Conservation (phyloP, 2,113 vertebrate genomes). For the Gymnobelideus leadbeateri region DNA sequence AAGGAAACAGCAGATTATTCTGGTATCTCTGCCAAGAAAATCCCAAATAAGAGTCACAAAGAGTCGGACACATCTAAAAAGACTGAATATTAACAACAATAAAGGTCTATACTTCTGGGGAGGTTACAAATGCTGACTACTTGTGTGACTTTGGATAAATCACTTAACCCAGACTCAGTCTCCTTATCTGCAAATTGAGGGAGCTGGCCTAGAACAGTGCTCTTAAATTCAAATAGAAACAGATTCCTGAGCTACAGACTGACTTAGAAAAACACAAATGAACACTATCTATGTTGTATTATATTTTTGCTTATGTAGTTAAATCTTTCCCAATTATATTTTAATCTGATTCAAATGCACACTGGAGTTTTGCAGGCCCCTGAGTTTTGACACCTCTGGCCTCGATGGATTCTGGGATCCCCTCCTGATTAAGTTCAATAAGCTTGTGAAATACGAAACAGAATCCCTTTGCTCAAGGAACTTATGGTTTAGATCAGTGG, state of each 20-base stretch:
- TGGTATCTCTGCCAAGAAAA: neutral
- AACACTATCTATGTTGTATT: neutral
- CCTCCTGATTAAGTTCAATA: neutral
- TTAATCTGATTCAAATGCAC: neutral
- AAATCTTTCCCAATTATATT: neutral
- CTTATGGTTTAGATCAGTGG: neutral
- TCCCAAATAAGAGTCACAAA: neutral
- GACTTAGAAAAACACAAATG: neutral
- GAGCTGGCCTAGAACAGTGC: neutral
- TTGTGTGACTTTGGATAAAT: neutral
- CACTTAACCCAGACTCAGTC: neutral
- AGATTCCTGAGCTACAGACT: neutral
- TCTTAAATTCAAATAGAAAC: neutral
- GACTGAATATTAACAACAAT: neutral
- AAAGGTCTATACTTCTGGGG: neutral
- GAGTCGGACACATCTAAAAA: neutral
- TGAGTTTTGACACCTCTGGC: neutral
- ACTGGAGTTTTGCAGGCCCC: neutral
- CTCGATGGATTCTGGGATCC: neutral
- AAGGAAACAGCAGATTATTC: neutral
- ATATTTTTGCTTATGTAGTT: neutral
- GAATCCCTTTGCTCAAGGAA: neutral
- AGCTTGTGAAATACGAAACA: neutral
- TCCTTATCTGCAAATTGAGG: neutral
- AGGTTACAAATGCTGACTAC: neutral